Conservation (phyloP, 2,888 invertebrate genomes). For the Leptothorax acervorum region DNA sequence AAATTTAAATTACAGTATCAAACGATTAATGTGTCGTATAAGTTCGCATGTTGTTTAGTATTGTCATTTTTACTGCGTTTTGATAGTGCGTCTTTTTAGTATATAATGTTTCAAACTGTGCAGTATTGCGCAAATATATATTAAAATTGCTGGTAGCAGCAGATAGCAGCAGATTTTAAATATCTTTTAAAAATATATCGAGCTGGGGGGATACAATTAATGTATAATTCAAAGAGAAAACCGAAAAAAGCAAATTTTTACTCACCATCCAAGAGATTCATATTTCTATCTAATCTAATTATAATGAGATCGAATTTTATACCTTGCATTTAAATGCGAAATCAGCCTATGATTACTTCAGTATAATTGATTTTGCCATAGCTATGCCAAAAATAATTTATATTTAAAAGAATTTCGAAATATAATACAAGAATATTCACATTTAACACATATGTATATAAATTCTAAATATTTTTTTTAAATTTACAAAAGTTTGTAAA, state of each 20-base stretch:
- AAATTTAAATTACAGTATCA: constrained; percentile 24
- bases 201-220: not conserved
- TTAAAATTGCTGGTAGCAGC: not conserved
- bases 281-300: not conserved
- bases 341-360: not conserved
- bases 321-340: not conserved
- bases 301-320: not conserved
- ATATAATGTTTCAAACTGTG: not conserved
- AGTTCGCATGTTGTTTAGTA: too few species aligned
- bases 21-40: constrained; percentile 58
- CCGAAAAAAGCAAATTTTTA: not conserved
- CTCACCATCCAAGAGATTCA: not conserved
- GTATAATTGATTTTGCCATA: not conserved
- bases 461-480: not conserved
- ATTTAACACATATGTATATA: too few species aligned
- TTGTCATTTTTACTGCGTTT: not conserved
- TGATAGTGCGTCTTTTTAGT: not conserved
- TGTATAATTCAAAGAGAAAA: not conserved
- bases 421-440: not conserved
- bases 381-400: not conserved
- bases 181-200: not conserved
- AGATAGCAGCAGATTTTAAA: not conserved
- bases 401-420: not conserved
- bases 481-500: not conserved
- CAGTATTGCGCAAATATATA: not conserved